A percentile compares a stretch with the other conserved stretches of the same genome.
These are phyloP conservation scores for Dryas iulia DNA, from an alignment of 1,140 invertebrate genomes.

Conservation along the genomic window DNA sequence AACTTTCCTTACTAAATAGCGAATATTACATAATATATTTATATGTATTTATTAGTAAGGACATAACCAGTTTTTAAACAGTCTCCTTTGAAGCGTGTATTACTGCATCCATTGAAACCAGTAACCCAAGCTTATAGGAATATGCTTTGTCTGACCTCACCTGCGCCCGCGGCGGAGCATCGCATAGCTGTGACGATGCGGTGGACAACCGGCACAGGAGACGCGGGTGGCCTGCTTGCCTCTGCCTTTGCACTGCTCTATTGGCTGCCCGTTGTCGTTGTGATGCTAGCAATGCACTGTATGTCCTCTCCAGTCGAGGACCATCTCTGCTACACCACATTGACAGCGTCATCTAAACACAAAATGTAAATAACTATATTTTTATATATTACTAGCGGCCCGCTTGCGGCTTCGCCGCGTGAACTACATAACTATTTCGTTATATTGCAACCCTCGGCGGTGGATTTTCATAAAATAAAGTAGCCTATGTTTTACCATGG, in stretches of 20 bases:
- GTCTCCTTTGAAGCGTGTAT: too few relatives aligned
- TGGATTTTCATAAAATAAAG: too few relatives aligned
- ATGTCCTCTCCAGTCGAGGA: slow-evolving; percentile 51
- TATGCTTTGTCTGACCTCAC: slow-evolving; percentile 60
- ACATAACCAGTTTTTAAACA: too few relatives aligned
- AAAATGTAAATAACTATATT: too few relatives aligned
- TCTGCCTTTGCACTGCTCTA: slow-evolving; percentile 34
- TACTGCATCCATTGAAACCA: neutral
- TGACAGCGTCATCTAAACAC: slow-evolving; percentile 57
- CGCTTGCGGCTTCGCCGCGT: too few relatives aligned
- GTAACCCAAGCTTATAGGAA: slow-evolving; percentile 6
- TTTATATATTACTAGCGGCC: too few relatives aligned
- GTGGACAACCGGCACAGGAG: slow-evolving; percentile 53
- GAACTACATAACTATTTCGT: too few relatives aligned
- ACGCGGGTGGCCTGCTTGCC: slow-evolving; percentile 29
- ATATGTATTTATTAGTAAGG: too few relatives aligned
- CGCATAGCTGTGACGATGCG: slow-evolving; percentile 59
- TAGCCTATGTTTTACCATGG: too few relatives aligned
- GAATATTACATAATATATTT: too few relatives aligned
- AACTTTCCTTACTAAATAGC: too few relatives aligned
- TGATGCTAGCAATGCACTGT: slow-evolving; percentile 59
- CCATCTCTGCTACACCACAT: slow-evolving; percentile 57
- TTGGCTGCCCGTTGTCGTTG: slow-evolving; percentile 43
- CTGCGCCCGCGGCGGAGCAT: slow-evolving; percentile 61
- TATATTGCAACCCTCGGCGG: too few relatives aligned